A percentile compares a stretch with the other conserved stretches of the same genome.
These are phyloP conservation scores for Bombus soroeensis DNA, from an alignment of 1,140 invertebrate species.

Conservation along the genomic window DNA sequence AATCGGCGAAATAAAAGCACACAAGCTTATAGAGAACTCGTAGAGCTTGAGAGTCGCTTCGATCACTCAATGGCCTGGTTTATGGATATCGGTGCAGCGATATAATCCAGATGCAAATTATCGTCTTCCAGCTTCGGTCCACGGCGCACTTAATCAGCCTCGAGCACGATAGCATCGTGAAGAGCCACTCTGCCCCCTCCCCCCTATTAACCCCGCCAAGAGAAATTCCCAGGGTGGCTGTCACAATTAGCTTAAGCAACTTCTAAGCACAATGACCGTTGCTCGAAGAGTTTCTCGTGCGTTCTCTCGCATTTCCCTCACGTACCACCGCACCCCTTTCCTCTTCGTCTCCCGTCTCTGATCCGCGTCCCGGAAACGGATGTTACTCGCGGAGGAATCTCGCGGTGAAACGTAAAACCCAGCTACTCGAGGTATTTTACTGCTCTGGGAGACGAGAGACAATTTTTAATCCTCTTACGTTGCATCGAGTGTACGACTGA, in stretches of 20 bases:
- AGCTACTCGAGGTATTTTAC: too few species aligned
- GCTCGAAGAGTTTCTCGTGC: not conserved
- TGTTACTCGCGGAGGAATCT: conserved; percentile 9
- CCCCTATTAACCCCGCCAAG: conserved; percentile 27
- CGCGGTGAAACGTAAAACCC: not conserved
- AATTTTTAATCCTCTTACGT: not conserved
- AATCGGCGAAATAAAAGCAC: not conserved
- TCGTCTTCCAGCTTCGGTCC: conserved; percentile 45
- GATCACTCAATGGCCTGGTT: not conserved
- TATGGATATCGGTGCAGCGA: not conserved
- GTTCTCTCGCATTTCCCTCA: conserved; percentile 49
- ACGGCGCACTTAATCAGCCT: conserved; percentile 44
- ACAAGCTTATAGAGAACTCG: too few species aligned
- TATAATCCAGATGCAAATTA: conserved; percentile 48
- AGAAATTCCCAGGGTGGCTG: conserved; percentile 58
- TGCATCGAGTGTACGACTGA: not conserved
- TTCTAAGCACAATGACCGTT: conserved; percentile 57
- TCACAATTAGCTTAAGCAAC: conserved; percentile 65
- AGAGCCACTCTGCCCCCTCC: conserved; percentile 32
- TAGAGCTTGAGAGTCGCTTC: too few species aligned
- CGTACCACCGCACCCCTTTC: conserved; percentile 1
- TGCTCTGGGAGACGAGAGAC: too few species aligned
- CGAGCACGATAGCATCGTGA: conserved; percentile 39
- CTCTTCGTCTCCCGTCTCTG: not conserved
- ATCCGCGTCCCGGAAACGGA: not conserved